A percentile compares a stretch with the other conserved stretches of the same genome.
phyloP scores from a whole-genome alignment of 2,113 vertebrate genomes.

The Petroica traversi region DNA sequence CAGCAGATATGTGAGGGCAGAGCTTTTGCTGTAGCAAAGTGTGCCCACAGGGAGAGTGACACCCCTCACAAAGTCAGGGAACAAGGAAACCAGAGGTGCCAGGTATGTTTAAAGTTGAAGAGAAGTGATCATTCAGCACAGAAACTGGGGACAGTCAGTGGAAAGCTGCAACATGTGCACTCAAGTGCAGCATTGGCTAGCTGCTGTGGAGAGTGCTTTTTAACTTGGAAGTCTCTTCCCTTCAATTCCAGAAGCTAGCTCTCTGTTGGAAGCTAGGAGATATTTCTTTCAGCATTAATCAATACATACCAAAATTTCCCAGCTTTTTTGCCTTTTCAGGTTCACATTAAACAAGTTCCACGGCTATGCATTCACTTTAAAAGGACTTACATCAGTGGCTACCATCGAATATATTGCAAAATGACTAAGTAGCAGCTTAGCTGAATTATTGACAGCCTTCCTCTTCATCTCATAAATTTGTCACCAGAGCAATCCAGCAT shows the following conservation, averaged over 20 bases:
- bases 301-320: not conserved
- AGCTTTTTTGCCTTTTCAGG: not conserved
- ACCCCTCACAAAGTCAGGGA: not conserved
- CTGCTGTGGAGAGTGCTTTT: not conserved
- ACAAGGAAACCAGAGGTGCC: not conserved
- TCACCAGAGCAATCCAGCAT: not conserved
- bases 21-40: not conserved
- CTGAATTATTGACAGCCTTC: not conserved
- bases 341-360: not conserved
- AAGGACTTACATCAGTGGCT: not conserved
- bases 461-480: not conserved
- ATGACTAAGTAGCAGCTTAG: not conserved
- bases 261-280: not conserved
- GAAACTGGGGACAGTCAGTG: not conserved
- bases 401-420: not conserved
- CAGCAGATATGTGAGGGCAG: not conserved
- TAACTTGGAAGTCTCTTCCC: not conserved
- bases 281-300: not conserved
- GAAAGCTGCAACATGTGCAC: not conserved
- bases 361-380: not conserved
- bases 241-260: not conserved
- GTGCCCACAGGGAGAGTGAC: not conserved
- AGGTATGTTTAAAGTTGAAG: not conserved
- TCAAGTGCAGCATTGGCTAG: not conserved
- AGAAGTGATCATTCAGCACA: not conserved